Evolutionary conservation across 2,797 vertebrate genomes (phyloP), one percentile per base, ranked within the genome.

Genomic region (Sebastolobus alascanus): DNA sequence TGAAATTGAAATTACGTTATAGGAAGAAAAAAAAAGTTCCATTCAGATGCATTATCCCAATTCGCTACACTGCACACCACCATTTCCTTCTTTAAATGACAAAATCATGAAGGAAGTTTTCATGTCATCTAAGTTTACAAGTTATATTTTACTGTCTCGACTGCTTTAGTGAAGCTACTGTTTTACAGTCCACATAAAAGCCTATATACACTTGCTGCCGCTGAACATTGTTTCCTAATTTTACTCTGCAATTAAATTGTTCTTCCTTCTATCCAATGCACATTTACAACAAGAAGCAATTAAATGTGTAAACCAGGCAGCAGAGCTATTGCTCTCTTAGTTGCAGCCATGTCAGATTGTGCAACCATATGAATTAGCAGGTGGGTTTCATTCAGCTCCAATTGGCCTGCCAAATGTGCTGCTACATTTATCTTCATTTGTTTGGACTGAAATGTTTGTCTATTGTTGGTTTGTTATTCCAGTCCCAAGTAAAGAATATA

Each of bases 1-100:
- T 86, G 79, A 93, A 93, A 93, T 91, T 92, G 77, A 92, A 93
- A 94, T 92, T 89, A 87, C 61, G 79, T 87, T 90, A 83, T 60
- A 74, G 60, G 65, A 31, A 0, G 6, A 20, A 20, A 77, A 64
- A 59, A 80, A 78, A 85, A 79, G 40, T 77, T 87, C 78, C 20
- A 87, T 90, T 89, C 83, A 75, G 70, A 83, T 73, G 81, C 78
- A 82, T 87, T 86, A 79, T 85, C 74, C 79, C 75, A 54, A 88
- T 87, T 88, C 80, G 79, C 82, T 52, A 52, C 75, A 63, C 82
- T 80, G 71, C 75, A 67, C 69, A 73, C 55, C 22, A 77, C 77
- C 80, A 77, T 86, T 85, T 86, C 75, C 66, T 82, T 68, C 55
- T 83, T 64, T 66, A 85, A 77, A 86, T 61, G 80, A 71, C 63